phyloP scores from a whole-genome alignment of 2,888 invertebrate species.

The Octonoba sinensis region DNA sequence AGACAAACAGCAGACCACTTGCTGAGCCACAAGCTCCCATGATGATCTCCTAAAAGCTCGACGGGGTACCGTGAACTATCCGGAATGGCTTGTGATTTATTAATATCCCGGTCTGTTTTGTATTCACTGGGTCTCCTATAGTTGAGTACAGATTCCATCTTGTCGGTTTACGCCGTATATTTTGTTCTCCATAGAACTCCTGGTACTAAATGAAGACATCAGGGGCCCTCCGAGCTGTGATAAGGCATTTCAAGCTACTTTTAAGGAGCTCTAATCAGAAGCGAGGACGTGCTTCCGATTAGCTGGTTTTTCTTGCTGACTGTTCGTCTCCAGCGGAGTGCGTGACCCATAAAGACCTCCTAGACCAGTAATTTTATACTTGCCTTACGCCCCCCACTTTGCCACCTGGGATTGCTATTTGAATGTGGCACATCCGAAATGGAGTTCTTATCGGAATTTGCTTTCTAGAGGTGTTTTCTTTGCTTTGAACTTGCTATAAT shows the following conservation, averaged over 20 bases:
- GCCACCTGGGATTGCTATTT: constrained; percentile 12
- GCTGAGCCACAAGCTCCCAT: constrained; percentile 29
- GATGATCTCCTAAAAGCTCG: constrained; percentile 46
- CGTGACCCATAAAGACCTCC: constrained; percentile 21
- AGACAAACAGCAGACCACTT: constrained; percentile 17
- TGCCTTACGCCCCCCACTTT: constrained; percentile 2
- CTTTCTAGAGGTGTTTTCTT: constrained; percentile 16
- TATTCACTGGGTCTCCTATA: constrained; percentile 35
- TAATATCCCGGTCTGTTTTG: constrained; percentile 38
- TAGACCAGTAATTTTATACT: constrained; percentile 5
- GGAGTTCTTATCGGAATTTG: constrained; percentile 40
- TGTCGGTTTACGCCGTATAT: constrained; percentile 14
- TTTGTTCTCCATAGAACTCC: constrained; percentile 12
- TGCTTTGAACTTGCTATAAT: constrained; percentile 17
- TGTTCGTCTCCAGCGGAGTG: constrained; percentile 12
- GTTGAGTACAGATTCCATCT: constrained; percentile 7
- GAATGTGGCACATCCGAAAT: constrained; percentile 21
- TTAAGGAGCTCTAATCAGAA: constrained; percentile 36
- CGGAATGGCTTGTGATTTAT: constrained; percentile 48
- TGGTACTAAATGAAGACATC: constrained; percentile 47
- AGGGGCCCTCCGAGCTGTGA: constrained; percentile 35
- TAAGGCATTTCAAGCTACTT: constrained; percentile 31
- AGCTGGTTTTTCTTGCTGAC: constrained; percentile 13
- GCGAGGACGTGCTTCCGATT: constrained; percentile 54
- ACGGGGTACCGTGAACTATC: constrained; percentile 53